Percentiles rank a stretch among this genome's conserved stretches.
Conservation (phyloP, 2,888 invertebrate species). For the Apoda limacodes region DNA sequence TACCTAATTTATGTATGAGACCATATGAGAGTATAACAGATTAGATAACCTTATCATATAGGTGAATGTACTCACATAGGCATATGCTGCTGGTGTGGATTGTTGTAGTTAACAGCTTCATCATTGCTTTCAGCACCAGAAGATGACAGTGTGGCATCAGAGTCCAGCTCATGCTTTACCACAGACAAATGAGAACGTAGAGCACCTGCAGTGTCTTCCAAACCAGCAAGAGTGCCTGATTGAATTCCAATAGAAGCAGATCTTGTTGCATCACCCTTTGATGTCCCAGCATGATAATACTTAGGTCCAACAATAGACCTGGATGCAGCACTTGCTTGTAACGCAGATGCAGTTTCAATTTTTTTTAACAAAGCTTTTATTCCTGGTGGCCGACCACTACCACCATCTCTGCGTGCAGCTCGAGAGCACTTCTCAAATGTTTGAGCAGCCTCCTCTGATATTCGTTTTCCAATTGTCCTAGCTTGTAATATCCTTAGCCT, state of each 20-base stretch:
- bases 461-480: conserved; percentile 79
- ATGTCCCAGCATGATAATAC: conserved; percentile 67
- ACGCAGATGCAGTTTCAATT: conserved; percentile 50
- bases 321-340: conserved; percentile 55
- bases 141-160: conserved; percentile 94
- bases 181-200: conserved; percentile 79
- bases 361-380: conserved; percentile 55
- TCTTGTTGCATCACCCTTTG: conserved; percentile 82
- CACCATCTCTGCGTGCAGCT: conserved; percentile 73
- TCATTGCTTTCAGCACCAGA: conserved; percentile 96
- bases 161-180: conserved; percentile 84
- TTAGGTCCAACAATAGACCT: conserved; percentile 44
- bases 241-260: conserved; percentile 67
- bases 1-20: too few species aligned
- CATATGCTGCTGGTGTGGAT: conserved; percentile 79
- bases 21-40: too few species aligned
- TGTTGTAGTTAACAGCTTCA: conserved; percentile 84
- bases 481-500: conserved; percentile 83
- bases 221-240: conserved; percentile 77
- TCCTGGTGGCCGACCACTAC: conserved; percentile 51
- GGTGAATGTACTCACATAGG: conserved; percentile 77
- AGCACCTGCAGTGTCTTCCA: conserved; percentile 79
- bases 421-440: conserved; percentile 77
- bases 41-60: too few species aligned
- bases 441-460: conserved; percentile 79